These are phyloP conservation scores for Porites australiensis DNA, from an alignment of 64 coral and sea anemone genomes.

Conservation along the genomic window DNA sequence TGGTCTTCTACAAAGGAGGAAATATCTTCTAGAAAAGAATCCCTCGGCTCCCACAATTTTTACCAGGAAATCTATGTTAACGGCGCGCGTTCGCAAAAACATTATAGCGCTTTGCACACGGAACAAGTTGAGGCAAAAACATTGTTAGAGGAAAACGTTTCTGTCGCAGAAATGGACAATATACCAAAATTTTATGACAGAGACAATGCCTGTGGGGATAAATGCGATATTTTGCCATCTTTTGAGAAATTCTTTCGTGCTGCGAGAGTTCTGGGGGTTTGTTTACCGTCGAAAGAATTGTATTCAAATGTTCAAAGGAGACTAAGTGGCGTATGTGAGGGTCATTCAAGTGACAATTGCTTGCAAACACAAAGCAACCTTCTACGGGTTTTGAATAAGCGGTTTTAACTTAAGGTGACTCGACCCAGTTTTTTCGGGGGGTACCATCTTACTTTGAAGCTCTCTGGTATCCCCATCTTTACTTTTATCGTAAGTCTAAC, in stretches of 20 bases:
- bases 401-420: slow-evolving; percentile 18
- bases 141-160: too few species aligned
- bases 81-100: neutral
- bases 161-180: too few species aligned
- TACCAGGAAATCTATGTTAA: neutral
- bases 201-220: neutral
- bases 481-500: too few species aligned
- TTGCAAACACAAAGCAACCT: neutral
- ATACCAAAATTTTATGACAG: neutral
- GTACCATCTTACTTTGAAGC: too few species aligned
- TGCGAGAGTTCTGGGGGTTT: slow-evolving; percentile 15
- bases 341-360: neutral
- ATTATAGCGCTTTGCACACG: neutral
- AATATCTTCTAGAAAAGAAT: neutral
- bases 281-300: slow-evolving; percentile 16
- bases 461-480: too few species aligned
- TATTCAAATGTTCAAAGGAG: neutral
- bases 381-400: slow-evolving; percentile 32
- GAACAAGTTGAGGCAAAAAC: neutral
- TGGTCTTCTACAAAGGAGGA: neutral
- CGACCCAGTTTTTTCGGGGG: too few species aligned
- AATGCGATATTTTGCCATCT: neutral
- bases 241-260: slow-evolving; percentile 9
- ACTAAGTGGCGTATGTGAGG: neutral
- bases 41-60: neutral